These are phyloP conservation scores for Hemitrygon akajei DNA, from an alignment of 2,797 vertebrate species.

Conservation along the genomic window DNA sequence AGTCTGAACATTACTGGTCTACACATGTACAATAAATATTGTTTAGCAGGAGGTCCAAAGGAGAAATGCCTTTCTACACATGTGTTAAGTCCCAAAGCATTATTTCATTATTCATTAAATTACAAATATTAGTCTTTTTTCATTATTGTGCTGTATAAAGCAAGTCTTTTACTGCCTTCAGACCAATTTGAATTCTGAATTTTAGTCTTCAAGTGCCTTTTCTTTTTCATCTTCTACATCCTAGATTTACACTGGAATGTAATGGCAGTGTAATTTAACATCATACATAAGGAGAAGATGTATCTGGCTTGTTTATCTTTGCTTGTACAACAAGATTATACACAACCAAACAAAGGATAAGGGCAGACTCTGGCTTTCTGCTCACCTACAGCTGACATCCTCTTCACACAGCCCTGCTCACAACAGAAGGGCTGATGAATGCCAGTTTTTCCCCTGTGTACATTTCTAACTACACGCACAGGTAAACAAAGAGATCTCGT, in stretches of 20 bases:
- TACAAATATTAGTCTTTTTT: no score
- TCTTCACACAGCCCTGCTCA: background rate
- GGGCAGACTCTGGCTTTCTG: background rate
- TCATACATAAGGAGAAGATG: background rate
- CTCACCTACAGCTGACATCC: background rate
- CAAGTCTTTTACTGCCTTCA: no score
- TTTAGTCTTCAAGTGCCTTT: no score
- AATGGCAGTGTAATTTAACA: background rate
- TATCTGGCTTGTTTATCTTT: background rate
- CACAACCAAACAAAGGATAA: background rate
- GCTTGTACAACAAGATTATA: background rate
- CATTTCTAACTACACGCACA: background rate
- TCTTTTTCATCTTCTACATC: no score
- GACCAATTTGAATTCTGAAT: no score
- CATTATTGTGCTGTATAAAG: no score
- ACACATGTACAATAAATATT: background rate
- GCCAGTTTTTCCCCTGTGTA: background rate
- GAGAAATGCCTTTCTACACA: background rate
- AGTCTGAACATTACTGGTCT: constrained; percentile 23
- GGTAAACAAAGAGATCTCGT: background rate
- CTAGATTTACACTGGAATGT: no score
- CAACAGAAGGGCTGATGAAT: background rate
- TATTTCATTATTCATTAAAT: constrained; percentile 8
- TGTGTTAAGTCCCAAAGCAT: constrained; percentile 27
- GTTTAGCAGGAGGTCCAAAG: background rate